Base-by-base conservation (phyloP, 2,888 invertebrate species). In the Idaea biselata region DNA sequence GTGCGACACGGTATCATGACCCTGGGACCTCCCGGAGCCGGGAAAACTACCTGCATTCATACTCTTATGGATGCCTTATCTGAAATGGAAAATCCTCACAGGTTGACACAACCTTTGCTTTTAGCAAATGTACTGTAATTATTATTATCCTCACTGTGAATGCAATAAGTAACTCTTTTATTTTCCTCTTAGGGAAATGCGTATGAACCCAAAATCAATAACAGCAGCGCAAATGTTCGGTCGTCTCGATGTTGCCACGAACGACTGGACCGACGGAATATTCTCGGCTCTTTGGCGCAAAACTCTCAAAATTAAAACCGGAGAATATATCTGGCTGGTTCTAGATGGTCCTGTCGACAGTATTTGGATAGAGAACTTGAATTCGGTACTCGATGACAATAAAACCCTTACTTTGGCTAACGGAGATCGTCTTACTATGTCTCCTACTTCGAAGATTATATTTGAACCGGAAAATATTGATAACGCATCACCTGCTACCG, bases 201-300 rank as follows among this genome's bases (percentile, higher is more conserved):
- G 99, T 71, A 99, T 99, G 99, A 99, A 99, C 88, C 99, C 99
- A 0, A 99, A 99, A 91, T 97, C 99, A 16, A 99, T 99, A 78
- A 99, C 99, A 16, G 97, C 99, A 0, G 96, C 98, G 0, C 99
- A 99, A 93, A 99, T 99, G 99, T 99, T 99, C 83, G 99, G 99
- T 0, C 94, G 98, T 32, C 91, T 99, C 18, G 99, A 99, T 81
- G 99, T 99, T 0, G 98, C 99, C 2, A 99, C 99, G 1, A 99
- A 99, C 80, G 99, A 99, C 81, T 99, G 99, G 99, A 99, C 99
- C 0, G 99, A 99, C 84, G 99, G 99, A 6, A 98, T 99, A 77
- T 99, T 99, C 88, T 98, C 99, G 0, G 98, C 99, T 0, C 91
- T 99, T 0, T 99, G 99, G 99, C 94, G 99, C 55, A 98, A 98